phyloP scores from a whole-genome alignment of 2,797 vertebrate genomes.

The Hybognathus amarus region DNA sequence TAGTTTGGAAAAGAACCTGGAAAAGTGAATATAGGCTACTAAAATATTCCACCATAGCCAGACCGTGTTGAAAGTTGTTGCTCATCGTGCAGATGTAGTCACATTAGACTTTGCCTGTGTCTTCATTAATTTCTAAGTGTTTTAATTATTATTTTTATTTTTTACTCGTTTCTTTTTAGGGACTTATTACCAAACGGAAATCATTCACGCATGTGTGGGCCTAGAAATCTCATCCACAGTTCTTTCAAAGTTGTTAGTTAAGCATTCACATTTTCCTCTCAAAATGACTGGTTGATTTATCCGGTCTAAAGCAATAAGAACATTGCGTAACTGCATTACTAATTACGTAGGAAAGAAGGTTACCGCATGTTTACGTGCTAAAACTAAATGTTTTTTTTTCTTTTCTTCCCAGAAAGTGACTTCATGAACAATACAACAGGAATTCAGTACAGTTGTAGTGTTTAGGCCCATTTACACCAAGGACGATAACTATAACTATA shows the following conservation, averaged over 20 bases:
- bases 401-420: conserved; percentile 12
- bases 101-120: background rate
- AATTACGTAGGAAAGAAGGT: background rate
- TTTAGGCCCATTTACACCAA: background rate
- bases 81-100: background rate
- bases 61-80: background rate
- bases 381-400: background rate
- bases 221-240: background rate
- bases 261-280: background rate
- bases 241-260: background rate
- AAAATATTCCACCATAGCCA: background rate
- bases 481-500: background rate
- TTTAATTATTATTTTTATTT: background rate
- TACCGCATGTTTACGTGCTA: background rate
- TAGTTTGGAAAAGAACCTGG: background rate
- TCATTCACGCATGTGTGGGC: background rate
- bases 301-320: background rate
- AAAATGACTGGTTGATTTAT: background rate
- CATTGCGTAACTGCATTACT: background rate
- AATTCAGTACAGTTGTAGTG: background rate
- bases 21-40: conserved; percentile 6
- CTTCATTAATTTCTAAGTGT: background rate
- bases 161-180: background rate
- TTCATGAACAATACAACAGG: background rate
- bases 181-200: background rate